Evolutionary conservation across 2,797 vertebrate species (phyloP), one percentile per base, ranked within the genome.

Genomic region (Pipistrellus pygmaeus): DNA sequence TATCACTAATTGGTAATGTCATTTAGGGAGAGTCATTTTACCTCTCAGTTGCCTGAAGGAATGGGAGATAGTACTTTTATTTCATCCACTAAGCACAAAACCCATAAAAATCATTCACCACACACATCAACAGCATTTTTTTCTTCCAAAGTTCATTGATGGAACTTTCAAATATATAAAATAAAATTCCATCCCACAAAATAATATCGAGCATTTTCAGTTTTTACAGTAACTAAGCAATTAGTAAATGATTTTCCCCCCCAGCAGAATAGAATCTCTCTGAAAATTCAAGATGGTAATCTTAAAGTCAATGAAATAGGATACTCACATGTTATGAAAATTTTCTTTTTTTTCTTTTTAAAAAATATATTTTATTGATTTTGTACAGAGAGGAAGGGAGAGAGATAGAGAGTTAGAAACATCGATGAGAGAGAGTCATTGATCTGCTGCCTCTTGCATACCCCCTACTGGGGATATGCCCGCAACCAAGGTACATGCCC

Each of bases 1-100:
- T 90, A 75, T 77, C 27, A 88, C 77, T 94, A 75, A 93, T 90
- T 94, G 82, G 68, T 71, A 73, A 68, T 64, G 55, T 85, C 90
- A 73, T 23, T 66, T 60, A 86, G 78, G 30, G n/a, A 86, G 78
- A 96, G 82, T 96, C 92, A 94, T 68, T 83, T 92, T 80, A 92
- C 72, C 44, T 80, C 82, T 87, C 30, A 77, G 30, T 87, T 85
- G 44, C 41, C 88, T 85, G 44, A 90, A 32, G 6, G 68, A 72
- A 81, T 32, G 14, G 62, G 60, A 92, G 72, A 72, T 30, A 85
- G 25, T 12, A 83, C 53, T 85, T 94, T 94, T 64, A 76, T 91
- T 90, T 89, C 83, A 82, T 38, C 8, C 25, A 57, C 12, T 12
- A 91, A 94, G n/a, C 11, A 72, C 9, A 89, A 90, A 94, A 27